Conservation (phyloP, 2,888 invertebrate species). For the Stenichneumon culpator region DNA sequence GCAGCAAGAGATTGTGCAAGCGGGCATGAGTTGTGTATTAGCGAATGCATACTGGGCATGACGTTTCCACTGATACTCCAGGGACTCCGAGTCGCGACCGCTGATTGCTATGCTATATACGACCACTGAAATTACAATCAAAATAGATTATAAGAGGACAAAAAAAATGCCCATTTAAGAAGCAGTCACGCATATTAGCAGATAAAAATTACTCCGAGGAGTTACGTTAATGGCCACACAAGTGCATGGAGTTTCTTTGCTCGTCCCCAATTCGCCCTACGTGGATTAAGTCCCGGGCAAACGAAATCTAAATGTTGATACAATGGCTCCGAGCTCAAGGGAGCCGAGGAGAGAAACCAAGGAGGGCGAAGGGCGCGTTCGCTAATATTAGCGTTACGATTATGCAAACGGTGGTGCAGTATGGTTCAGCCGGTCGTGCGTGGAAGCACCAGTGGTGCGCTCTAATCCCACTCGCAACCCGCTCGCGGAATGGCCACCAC, state of each 20-base stretch:
- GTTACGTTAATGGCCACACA: slow-evolving; percentile 5
- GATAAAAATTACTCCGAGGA: background rate
- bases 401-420: slow-evolving; percentile 56
- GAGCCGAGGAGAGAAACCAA: background rate
- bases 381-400: slow-evolving; percentile 70
- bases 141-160: background rate
- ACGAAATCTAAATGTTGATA: slow-evolving; percentile 10
- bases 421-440: background rate
- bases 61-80: slow-evolving; percentile 3
- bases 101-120: background rate
- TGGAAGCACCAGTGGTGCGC: background rate
- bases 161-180: background rate
- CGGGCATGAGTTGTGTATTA: slow-evolving; percentile 3
- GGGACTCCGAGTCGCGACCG: background rate
- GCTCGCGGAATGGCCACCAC: background rate
- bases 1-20: slow-evolving; percentile 41
- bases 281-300: slow-evolving; percentile 14
- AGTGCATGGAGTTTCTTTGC: background rate
- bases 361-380: slow-evolving; percentile 55
- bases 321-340: slow-evolving; percentile 8
- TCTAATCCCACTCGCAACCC: background rate
- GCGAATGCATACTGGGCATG: background rate
- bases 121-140: background rate
- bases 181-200: background rate
- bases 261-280: background rate